Evolutionary conservation across 2,797 vertebrate genomes (phyloP).

Genomic region (Schizopygopsis malacanthus): DNA sequence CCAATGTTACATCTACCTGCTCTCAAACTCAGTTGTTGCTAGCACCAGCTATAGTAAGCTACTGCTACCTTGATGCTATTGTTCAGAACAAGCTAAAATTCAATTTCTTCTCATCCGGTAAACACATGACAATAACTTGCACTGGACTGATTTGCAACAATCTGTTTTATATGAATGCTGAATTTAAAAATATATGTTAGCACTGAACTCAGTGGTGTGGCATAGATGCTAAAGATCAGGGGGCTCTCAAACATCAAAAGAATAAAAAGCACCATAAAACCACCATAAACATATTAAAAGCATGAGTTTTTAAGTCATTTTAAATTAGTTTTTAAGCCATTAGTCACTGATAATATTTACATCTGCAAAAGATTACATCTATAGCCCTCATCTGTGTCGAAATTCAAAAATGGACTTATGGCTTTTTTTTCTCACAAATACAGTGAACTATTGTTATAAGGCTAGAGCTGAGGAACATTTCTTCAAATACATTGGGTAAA

Average conservation of each 20-base stretch:
- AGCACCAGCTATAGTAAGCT: not conserved
- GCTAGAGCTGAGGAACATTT: not conserved
- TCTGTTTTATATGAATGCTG: not conserved
- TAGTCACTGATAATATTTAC: not conserved
- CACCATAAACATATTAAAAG: not conserved
- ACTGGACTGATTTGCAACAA: not conserved
- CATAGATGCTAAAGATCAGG: conserved; percentile 11
- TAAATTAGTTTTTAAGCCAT: not conserved
- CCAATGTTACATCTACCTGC: not conserved
- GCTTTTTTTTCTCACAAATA: not conserved
- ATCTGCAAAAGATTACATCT: not conserved
- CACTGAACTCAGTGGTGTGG: not conserved
- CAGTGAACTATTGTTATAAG: no score
- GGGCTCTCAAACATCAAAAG: not conserved
- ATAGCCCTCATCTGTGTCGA: not conserved
- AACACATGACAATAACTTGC: conserved; percentile 5
- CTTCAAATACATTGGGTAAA: not conserved
- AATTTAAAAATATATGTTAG: not conserved
- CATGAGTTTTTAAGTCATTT: not conserved
- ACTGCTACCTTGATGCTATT: not conserved
- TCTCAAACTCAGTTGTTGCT: not conserved
- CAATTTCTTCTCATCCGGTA: not conserved
- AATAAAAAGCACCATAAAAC: not conserved
- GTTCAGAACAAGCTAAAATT: not conserved
- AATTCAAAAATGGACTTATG: not conserved